Evolutionary conservation across 1,140 invertebrate genomes (phyloP), one percentile per base, ranked within the genome.

Genomic region (Diprion similis): DNA sequence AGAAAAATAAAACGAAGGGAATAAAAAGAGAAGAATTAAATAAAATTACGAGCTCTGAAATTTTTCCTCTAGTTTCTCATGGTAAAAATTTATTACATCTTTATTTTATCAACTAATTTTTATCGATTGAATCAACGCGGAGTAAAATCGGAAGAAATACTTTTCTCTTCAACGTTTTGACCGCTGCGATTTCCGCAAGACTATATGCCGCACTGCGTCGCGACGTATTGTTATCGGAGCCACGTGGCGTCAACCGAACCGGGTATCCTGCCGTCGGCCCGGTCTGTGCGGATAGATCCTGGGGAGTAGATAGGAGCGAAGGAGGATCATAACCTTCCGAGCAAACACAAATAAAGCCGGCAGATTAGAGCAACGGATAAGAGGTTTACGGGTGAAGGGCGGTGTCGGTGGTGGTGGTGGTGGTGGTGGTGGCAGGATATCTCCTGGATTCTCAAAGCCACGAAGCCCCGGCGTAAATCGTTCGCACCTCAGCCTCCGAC

Each of bases 301-400:
- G 19, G 18, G 37, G 73, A 66, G 37, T 66, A 68, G 82, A 83
- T 83, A 82, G 73, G 71, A 77, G 68, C 77, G 80, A 84, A 86
- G 80, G 81, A 81, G 80, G 82, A 83, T 84, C 84, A 82, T 84
- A 84, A 83, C 82, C 82, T 85, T 83, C 51, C 78, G 78, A 81
- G 78, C 80, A 79, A 84, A 84, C 83, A 82, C 81, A 85, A 86
- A 85, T 82, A 85, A 59, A 81, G 77, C 71, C 71, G 70, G 67
- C 67, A 77, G 77, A 83, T 79, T 78, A 78, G 74, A 78, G 83
- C 70, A 37, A 74, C 3, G 70, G 77, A 81, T 79, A 80, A 78
- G 70, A 46, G 70, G 48, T 68, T 73, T 77, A 74, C 70, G 45
- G 68, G 46, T 73, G 46, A 18, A 70, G 59, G 71, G 71, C 69